Conservation (phyloP, 2,797 vertebrate species). For the Anableps anableps region DNA sequence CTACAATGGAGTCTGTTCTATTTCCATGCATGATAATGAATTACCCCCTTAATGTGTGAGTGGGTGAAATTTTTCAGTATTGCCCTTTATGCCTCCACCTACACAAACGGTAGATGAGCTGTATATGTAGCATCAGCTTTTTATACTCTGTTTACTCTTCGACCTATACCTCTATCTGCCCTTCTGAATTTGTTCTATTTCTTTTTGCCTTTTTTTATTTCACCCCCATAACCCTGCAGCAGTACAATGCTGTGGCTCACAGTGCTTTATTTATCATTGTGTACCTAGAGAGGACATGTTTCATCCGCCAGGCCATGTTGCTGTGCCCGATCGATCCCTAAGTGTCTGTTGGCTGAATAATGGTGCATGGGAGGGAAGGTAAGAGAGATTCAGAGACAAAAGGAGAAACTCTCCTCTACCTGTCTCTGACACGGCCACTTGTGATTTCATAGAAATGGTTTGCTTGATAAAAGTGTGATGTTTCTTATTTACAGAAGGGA, state of each 20-base stretch:
- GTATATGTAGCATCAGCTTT: constrained; percentile 59
- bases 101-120: constrained; percentile 23
- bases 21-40: constrained; percentile 63
- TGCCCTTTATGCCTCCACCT: constrained; percentile 57
- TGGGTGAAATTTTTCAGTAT: constrained; percentile 66
- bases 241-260: constrained; percentile 64
- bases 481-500: constrained; percentile 33
- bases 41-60: constrained; percentile 67
- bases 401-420: constrained; percentile 37
- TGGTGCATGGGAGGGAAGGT: constrained; percentile 60
- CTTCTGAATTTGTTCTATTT: constrained; percentile 60
- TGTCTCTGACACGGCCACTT: constrained; percentile 35
- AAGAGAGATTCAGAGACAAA: constrained; percentile 35
- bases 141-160: constrained; percentile 50
- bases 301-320: constrained; percentile 81
- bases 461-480: constrained; percentile 40
- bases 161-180: constrained; percentile 55
- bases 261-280: constrained; percentile 85
- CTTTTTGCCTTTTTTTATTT: constrained; percentile 40
- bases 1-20: constrained; percentile 53
- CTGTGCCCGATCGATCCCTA: constrained; percentile 80
- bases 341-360: constrained; percentile 82
- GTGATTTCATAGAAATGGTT: constrained; percentile 35
- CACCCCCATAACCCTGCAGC: constrained; percentile 59
- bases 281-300: constrained; percentile 84